Conservation (phyloP, 2,797 vertebrate species). For the Anniella stebbinsi region DNA sequence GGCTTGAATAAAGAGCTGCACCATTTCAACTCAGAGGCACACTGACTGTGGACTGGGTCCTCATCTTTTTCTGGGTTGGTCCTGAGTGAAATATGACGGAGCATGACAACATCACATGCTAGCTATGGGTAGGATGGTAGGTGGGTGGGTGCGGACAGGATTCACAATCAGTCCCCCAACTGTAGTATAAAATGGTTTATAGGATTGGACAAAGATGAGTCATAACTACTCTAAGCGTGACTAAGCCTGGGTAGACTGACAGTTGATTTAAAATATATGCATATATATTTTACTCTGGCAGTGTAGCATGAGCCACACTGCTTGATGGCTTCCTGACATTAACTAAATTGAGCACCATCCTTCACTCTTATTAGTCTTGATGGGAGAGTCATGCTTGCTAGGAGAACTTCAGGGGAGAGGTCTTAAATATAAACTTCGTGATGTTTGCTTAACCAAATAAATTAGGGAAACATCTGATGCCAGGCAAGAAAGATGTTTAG, state of each 20-base stretch:
- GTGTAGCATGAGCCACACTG: conserved; percentile 41
- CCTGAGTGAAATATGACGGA: background rate
- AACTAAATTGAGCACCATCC: conserved; percentile 57
- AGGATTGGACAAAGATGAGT: background rate
- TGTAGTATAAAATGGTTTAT: background rate
- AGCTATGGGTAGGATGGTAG: too few species aligned
- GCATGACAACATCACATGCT: background rate
- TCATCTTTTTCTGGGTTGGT: background rate
- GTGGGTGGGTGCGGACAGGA: background rate
- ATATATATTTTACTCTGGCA: background rate
- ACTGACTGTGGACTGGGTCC: too few species aligned
- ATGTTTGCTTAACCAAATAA: conserved; percentile 53
- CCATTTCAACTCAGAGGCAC: background rate
- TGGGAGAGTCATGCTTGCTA: conserved; percentile 38
- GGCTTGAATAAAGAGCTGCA: background rate
- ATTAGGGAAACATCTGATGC: conserved; percentile 28
- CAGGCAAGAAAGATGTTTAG: conserved; percentile 33
- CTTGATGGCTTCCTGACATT: conserved; percentile 58
- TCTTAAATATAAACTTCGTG: conserved; percentile 56
- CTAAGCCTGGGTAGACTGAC: conserved; percentile 5
- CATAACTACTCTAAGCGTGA: background rate
- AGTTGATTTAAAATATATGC: too few species aligned
- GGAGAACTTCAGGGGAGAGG: conserved; percentile 58
- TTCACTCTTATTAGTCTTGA: conserved; percentile 62
- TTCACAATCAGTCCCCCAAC: background rate